Base-by-base conservation (phyloP, 2,113 vertebrate species). In the Aleadryas rufinucha region DNA sequence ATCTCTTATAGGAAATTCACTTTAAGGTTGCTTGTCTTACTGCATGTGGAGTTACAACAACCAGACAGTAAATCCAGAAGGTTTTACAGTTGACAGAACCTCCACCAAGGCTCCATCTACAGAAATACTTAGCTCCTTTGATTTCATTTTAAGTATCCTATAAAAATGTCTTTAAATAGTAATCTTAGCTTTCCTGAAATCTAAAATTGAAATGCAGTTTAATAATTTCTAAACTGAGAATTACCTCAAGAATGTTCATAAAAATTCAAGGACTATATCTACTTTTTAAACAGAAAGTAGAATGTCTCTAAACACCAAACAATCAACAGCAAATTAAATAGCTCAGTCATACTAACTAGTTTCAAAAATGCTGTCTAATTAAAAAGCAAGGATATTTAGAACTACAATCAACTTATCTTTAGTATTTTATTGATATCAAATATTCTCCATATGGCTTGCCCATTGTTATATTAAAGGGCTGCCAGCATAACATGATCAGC, bases 201-300 rank as follows among this genome's bases (percentile, higher is more conserved):
- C 94, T 97, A 96, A 96, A 96, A 96, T 93, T 93, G 81, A 96
- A 97, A 96, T 93, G 91, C 91, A 97, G 71, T 96, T 96, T 93
- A 96, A 96, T 93, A 72, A 93, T 85, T 96, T 97, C 93, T 95
- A 77, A 85, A 88, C 66, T 96, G 76, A 90, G 28, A 93, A 92
- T 68, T 69, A 89, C 44, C 61, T 94, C 0, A 0, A 95, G 45
- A 95, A 89, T 4, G 56, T 75, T 87, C 69, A 94, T 41, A 66
- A 81, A 87, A 91, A 86, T 63, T 90, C 61, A 95, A 79, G 11
- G 18, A 78, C 23, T 95, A 93, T 2, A 3, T 79, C 93, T 76
- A 89, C 59, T 94, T 89, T 81, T 87, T 37, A 84, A 95, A 84
- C 33, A 76, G 49, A 53, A 82, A 50, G 14, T 3, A 71, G 28